Evolutionary conservation across 2,888 invertebrate species (phyloP).

Genomic region (Cerceris ruficornis): DNA sequence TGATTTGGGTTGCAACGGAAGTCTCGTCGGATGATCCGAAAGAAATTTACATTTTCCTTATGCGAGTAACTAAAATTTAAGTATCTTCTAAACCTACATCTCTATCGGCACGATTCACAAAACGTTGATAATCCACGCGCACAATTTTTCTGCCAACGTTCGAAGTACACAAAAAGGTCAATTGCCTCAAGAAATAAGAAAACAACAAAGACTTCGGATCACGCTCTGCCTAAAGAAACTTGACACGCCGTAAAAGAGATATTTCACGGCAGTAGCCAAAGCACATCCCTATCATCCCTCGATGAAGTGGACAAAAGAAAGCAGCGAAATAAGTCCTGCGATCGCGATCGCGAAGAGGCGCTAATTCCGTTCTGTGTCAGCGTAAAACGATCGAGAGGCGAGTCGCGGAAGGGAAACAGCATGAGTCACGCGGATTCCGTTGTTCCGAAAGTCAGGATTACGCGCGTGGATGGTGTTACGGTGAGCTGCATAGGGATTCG

Average conservation of each 20-base stretch:
- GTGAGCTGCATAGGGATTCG: constrained; percentile 10
- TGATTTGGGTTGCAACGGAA: too few relatives aligned
- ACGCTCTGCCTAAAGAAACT: neutral
- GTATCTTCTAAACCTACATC: too few relatives aligned
- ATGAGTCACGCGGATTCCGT: constrained; percentile 47
- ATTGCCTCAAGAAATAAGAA: neutral
- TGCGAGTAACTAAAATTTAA: too few relatives aligned
- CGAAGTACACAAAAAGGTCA: neutral
- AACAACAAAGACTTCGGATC: neutral
- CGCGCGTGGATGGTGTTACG: neutral
- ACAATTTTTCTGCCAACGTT: neutral
- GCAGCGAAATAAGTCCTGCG: neutral
- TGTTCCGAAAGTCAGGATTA: constrained; percentile 16
- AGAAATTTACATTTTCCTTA: too few relatives aligned
- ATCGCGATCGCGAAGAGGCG: neutral
- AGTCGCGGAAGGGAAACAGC: constrained; percentile 23
- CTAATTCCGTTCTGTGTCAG: constrained; percentile 50
- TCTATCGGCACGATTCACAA: too few relatives aligned
- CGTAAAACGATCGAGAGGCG: constrained; percentile 45
- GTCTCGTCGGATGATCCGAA: too few relatives aligned
- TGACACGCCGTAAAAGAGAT: too few relatives aligned
- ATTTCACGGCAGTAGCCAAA: too few relatives aligned
- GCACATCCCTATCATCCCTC: neutral
- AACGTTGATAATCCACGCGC: too few relatives aligned
- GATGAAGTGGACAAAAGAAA: neutral